Evolutionary conservation across 2,113 vertebrate species (phyloP).

Genomic region (Pelusios castaneus): DNA sequence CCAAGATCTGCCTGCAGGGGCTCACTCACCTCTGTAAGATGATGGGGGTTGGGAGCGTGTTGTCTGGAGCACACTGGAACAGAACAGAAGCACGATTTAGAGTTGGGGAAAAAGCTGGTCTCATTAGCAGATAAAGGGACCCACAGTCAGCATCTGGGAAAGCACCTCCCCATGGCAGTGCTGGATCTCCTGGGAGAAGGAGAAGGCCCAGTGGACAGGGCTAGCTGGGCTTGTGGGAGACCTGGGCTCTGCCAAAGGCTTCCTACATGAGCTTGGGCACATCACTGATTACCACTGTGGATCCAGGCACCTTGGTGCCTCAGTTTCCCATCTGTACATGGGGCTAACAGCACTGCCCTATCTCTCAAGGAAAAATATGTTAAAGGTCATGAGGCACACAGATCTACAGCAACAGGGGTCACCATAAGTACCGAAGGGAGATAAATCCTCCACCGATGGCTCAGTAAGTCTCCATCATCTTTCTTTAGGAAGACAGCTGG

Average conservation of each 20-base stretch:
- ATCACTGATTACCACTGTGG: neutral
- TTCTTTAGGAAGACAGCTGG: neutral
- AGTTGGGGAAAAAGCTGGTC: neutral
- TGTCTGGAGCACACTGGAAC: conserved; percentile 85
- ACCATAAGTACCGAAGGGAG: neutral
- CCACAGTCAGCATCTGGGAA: neutral
- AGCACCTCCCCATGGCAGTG: neutral
- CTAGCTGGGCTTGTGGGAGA: neutral
- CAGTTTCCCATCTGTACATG: neutral
- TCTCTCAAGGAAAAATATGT: neutral
- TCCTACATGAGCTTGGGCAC: neutral
- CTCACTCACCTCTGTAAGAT: conserved; percentile 91
- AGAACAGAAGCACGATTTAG: neutral
- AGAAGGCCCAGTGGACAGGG: neutral
- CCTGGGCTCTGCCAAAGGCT: neutral
- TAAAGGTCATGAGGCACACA: neutral
- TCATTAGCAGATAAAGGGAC: neutral
- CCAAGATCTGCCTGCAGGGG: neutral
- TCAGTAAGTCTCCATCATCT: neutral
- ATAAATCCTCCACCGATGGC: no score
- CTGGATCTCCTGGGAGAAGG: neutral
- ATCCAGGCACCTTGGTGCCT: neutral
- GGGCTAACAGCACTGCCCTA: neutral
- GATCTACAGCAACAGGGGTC: neutral
- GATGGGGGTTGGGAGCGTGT: conserved; percentile 88